Evolutionary conservation across 1,140 invertebrate species (phyloP).

Genomic region (Neodiprion fabricii): DNA sequence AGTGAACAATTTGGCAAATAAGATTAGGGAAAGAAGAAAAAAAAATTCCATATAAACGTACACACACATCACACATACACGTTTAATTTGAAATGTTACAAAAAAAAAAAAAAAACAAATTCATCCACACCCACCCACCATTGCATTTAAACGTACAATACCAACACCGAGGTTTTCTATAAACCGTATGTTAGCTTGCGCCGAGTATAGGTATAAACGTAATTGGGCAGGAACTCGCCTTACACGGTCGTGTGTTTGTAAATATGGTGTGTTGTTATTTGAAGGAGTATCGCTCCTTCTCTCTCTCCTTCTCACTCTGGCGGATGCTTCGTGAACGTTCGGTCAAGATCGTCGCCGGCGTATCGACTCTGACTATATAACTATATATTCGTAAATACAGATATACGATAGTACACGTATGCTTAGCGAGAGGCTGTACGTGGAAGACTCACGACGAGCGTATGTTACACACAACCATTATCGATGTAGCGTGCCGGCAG

Average conservation of each 20-base stretch:
- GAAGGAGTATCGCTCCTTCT: slow-evolving; percentile 25
- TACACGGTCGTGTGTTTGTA: slow-evolving; percentile 58
- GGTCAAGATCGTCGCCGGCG: slow-evolving; percentile 37
- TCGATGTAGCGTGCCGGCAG: not conserved
- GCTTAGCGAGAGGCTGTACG: slow-evolving; percentile 29
- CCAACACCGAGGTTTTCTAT: not conserved
- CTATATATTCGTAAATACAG: not conserved
- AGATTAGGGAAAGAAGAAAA: too few relatives aligned
- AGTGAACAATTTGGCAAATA: too few relatives aligned
- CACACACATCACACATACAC: too few relatives aligned
- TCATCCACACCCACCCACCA: too few relatives aligned
- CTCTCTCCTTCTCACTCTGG: not conserved
- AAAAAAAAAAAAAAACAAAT: too few relatives aligned
- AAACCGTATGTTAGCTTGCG: not conserved
- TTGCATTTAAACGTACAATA: too few relatives aligned
- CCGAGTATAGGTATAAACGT: slow-evolving; percentile 27
- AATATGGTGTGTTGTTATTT: slow-evolving; percentile 43
- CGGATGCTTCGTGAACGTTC: slow-evolving; percentile 42
- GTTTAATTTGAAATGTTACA: too few relatives aligned
- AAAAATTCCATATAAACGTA: too few relatives aligned
- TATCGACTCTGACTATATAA: slow-evolving; percentile 33
- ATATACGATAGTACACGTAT: not conserved
- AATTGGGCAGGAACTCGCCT: slow-evolving; percentile 46
- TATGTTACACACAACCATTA: not conserved
- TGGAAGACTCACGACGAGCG: slow-evolving; percentile 38